A percentile compares a stretch with the other conserved stretches of the same genome.
Evolutionary conservation across 2,113 vertebrate genomes (phyloP).

Genomic region (Sylvietta virens): DNA sequence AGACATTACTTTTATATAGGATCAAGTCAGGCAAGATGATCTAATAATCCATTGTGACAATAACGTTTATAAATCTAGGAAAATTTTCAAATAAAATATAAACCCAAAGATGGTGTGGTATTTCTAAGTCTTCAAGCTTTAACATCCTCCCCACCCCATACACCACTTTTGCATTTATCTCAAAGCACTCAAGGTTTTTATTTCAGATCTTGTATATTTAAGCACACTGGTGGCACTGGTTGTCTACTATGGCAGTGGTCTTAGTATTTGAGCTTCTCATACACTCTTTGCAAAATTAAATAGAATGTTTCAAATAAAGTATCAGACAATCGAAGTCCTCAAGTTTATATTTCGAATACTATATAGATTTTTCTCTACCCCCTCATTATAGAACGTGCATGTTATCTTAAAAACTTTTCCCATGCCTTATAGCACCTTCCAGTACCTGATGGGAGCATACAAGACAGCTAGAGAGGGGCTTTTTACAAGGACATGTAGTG

Average conservation of each 20-base stretch:
- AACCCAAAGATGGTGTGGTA: background rate
- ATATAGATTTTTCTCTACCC: background rate
- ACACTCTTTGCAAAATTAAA: background rate
- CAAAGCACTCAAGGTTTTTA: background rate
- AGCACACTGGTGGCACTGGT: background rate
- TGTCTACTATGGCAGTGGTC: background rate
- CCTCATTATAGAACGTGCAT: background rate
- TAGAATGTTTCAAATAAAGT: background rate
- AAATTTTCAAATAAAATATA: background rate
- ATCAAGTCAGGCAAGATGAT: background rate
- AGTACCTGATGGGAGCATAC: rapidly evolving
- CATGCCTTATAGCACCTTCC: background rate
- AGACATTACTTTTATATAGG: background rate
- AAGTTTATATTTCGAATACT: background rate
- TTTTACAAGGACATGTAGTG: background rate
- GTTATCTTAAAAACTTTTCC: background rate
- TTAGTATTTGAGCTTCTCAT: background rate
- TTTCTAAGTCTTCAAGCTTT: background rate
- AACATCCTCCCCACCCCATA: background rate
- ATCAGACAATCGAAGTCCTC: background rate
- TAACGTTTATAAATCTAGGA: background rate
- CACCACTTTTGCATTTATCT: background rate
- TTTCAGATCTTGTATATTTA: background rate
- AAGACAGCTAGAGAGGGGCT: background rate
- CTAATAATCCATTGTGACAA: background rate